Percentiles rank a stretch among this genome's conserved stretches.
Conservation (phyloP, 2,888 invertebrate species). For the Pheosia tremula region DNA sequence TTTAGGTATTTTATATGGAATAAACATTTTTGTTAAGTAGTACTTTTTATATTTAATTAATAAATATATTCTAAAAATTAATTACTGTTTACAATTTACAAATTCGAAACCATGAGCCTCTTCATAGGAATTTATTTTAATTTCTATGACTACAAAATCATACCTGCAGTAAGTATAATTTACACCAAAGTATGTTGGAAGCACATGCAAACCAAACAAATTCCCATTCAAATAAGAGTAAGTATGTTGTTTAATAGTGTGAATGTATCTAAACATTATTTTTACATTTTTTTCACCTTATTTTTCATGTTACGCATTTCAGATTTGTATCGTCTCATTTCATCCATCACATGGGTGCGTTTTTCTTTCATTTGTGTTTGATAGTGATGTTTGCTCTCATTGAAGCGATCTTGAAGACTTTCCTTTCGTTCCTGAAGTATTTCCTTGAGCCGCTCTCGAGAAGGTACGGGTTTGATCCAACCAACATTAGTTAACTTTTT, state of each 20-base stretch:
- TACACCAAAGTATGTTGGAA: not conserved
- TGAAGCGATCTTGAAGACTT: conserved; percentile 85
- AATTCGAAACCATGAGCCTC: not conserved
- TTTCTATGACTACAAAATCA: not conserved
- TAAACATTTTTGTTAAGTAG: conserved; percentile 55
- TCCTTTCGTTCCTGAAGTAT: conserved; percentile 86
- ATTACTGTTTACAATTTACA: conserved; percentile 30
- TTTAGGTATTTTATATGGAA: conserved; percentile 49
- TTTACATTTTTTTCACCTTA: conserved; percentile 73
- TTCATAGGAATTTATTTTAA: not conserved
- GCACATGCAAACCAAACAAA: too few relatives aligned
- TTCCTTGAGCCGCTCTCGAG: conserved; percentile 85
- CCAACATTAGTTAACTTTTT: conserved; percentile 92
- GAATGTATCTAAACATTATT: conserved; percentile 3
- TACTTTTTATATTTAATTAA: conserved; percentile 71
- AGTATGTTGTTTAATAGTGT: not conserved
- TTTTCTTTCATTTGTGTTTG: conserved; percentile 73
- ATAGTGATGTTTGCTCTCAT: conserved; percentile 80
- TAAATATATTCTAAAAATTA: conserved; percentile 58
- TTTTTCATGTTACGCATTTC: conserved; percentile 78
- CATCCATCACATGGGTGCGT: conserved; percentile 76
- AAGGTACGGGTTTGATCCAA: conserved; percentile 92
- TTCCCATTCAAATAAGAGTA: too few relatives aligned
- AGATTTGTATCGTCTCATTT: conserved; percentile 77
- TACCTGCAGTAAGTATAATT: not conserved